Evolutionary conservation across 2,113 vertebrate genomes (phyloP), one percentile per base, ranked within the genome.

Genomic region (Scomber colias): DNA sequence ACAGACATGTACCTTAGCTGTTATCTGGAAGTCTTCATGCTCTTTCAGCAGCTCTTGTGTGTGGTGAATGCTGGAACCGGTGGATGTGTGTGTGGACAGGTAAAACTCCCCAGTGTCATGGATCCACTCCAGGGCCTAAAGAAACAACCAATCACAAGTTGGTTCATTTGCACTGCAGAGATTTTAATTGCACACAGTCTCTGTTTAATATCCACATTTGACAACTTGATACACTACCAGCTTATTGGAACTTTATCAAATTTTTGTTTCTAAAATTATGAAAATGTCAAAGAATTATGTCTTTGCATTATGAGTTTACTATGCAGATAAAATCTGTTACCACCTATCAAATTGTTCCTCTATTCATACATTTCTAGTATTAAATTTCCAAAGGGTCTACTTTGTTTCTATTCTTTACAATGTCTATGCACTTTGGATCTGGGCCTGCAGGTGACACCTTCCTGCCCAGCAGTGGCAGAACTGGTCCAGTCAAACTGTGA

Each of bases 91-190:
- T 0, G 98, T 99, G 84, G 97, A 99, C 83, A 99, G 95, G 94
- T 99, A 99, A 92, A 99, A 99, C 84, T 99, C 98, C n/a, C 98
- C 98, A 0, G 96, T 99, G 93, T 99, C 98, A 63, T 99, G 98
- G 92, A 99, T 99, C 98, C 98, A 99, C 77, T 99, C 98, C 61
- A 99, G 85, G 48, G 98, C 98, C 98, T 99, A 81, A 51, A 46
- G 44, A 78, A 62, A 82, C 75, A 73, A 53, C 75, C 76, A 81
- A 69, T 84, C 64, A 66, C 56, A 80, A 54, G 59, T 82, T 31
- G 85, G 61, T 0, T 59, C 45, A 21, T 13, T 50, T 19, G 65
- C 40, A 74, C 51, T 2, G 66, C 35, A 72, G 71, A 62, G 77
- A 70, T 55, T 87, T 82, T 30, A 54, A 59, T 45, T 46, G 49